Conservation (phyloP, 2,888 invertebrate genomes). For the Drosophila histrio region DNA sequence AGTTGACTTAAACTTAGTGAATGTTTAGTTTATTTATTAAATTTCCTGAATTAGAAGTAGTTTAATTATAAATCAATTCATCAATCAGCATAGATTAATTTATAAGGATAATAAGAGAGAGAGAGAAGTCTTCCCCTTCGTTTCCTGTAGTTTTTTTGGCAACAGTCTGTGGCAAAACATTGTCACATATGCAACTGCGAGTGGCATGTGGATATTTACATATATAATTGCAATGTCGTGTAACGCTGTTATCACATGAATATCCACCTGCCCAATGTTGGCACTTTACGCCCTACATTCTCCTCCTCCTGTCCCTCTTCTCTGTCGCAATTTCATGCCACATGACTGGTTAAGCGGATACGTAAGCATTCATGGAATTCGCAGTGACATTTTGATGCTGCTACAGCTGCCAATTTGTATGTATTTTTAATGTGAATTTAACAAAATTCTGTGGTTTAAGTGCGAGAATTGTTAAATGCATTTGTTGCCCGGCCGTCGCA, state of each 20-base stretch:
- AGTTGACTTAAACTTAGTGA: no score
- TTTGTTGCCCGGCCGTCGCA: constrained; percentile 25
- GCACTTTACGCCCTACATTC: background rate
- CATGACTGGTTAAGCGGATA: constrained; percentile 48
- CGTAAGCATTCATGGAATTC: constrained; percentile 39
- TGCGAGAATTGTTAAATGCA: constrained; percentile 64
- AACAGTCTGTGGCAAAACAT: background rate
- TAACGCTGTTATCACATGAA: constrained; percentile 46
- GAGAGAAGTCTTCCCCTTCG: background rate
- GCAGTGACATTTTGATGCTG: constrained; percentile 65
- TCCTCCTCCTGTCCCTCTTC: background rate
- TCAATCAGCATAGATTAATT: background rate
- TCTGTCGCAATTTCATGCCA: constrained; percentile 15
- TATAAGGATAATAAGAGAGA: background rate
- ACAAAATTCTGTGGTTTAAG: constrained; percentile 73
- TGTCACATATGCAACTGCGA: constrained; percentile 9
- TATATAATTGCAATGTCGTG: constrained; percentile 70
- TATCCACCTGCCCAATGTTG: constrained; percentile 20
- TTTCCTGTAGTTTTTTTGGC: background rate
- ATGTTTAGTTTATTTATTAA: no score
- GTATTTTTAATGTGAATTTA: constrained; percentile 71
- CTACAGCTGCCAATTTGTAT: constrained; percentile 31
- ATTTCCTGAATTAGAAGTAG: no score
- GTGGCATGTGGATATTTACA: constrained; percentile 44
- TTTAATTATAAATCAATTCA: background rate